Percentiles rank a stretch among this genome's conserved stretches.
Conservation (phyloP, 1,140 invertebrate species). For the Planococcus citri region DNA sequence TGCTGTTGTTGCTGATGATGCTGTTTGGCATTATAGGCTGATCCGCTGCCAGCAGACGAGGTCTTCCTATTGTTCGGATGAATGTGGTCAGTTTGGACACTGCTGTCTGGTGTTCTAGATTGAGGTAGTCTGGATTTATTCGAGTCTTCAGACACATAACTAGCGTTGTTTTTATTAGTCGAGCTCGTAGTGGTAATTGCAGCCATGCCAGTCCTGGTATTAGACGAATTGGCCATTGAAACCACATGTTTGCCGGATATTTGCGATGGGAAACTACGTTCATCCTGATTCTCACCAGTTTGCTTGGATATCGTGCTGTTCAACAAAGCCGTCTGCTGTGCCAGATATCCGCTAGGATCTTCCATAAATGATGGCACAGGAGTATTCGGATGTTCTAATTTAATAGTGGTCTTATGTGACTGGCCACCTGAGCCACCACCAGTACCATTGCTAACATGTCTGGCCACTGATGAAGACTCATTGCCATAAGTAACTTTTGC, state of each 20-base stretch:
- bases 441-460: too few relatives aligned
- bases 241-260: neutral
- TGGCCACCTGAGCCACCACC: conserved; percentile 30
- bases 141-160: neutral
- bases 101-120: conserved; percentile 21
- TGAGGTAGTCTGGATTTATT: neutral
- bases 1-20: neutral
- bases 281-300: conserved; percentile 38
- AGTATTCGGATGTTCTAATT: conserved; percentile 22
- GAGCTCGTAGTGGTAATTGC: too few relatives aligned
- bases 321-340: conserved; percentile 68
- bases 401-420: conserved; percentile 41
- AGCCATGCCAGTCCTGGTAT: neutral
- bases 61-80: neutral
- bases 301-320: conserved; percentile 70
- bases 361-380: conserved; percentile 63
- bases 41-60: too few relatives aligned
- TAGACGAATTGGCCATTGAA: conserved; percentile 14
- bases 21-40: too few relatives aligned
- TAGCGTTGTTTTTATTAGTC: neutral
- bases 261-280: neutral
- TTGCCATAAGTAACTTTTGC: conserved; percentile 36
- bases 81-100: conserved; percentile 16
- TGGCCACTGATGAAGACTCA: too few relatives aligned
- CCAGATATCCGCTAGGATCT: conserved; percentile 75